A percentile compares a stretch with the other conserved stretches of the same genome.
phyloP scores from a whole-genome alignment of 2,888 invertebrate species.

The Catocala sponsa region DNA sequence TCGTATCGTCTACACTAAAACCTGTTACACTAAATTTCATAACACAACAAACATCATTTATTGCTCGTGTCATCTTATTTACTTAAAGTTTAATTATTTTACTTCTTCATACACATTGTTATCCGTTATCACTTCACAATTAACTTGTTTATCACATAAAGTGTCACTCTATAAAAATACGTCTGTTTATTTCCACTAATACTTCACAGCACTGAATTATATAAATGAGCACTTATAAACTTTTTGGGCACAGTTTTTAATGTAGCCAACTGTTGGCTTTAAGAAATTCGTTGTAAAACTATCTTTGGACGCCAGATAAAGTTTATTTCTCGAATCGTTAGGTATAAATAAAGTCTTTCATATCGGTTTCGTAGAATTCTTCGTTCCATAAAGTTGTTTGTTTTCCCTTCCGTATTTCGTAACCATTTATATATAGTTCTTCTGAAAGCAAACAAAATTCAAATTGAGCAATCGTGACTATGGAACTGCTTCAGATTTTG shows the following conservation, averaged over 20 bases:
- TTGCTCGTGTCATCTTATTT: conserved; percentile 33
- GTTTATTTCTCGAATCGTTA: background rate
- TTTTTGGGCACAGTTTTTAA: background rate
- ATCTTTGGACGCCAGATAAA: background rate
- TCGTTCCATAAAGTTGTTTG: too few species aligned
- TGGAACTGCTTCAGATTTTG: too few species aligned
- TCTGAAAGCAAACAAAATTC: too few species aligned
- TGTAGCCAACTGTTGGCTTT: too few species aligned
- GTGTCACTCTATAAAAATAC: conserved; percentile 5
- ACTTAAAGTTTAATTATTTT: conserved; percentile 25
- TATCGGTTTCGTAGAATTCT: too few species aligned
- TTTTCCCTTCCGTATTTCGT: too few species aligned
- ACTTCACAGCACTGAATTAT: conserved; percentile 4
- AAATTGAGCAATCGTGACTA: too few species aligned
- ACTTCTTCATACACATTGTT: conserved; percentile 30
- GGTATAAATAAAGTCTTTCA: background rate
- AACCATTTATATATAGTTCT: too few species aligned
- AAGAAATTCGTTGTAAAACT: too few species aligned
- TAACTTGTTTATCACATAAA: conserved; percentile 20
- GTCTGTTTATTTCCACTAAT: conserved; percentile 11
- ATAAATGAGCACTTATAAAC: background rate
- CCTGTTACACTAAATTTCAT: conserved; percentile 1
- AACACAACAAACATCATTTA: conserved; percentile 19
- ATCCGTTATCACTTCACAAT: conserved; percentile 25
- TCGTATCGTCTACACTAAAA: conserved; percentile 5